Percentiles rank a stretch among this genome's conserved stretches.
Evolutionary conservation across 1,140 invertebrate species (phyloP).

Genomic region (Oncopodura yosiiana): DNA sequence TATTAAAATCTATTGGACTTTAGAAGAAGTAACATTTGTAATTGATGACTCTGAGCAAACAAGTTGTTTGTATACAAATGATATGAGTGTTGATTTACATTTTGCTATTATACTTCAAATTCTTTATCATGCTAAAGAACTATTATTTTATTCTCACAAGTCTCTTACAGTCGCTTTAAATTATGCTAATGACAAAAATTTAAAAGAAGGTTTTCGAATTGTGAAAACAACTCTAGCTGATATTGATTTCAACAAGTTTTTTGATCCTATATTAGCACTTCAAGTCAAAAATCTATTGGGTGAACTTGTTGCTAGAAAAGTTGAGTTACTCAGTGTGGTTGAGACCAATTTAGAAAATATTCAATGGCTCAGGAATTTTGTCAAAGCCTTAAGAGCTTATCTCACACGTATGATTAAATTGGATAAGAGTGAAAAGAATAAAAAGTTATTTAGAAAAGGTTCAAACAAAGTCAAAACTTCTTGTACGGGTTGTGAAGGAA

Average conservation of each 20-base stretch:
- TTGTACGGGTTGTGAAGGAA: no score
- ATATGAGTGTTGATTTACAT: not conserved
- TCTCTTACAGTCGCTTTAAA: not conserved
- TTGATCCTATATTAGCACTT: constrained; percentile 3
- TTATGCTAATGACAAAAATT: not conserved
- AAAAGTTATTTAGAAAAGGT: no score
- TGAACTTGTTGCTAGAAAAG: constrained; percentile 6
- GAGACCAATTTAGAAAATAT: not conserved
- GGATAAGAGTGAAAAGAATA: no score
- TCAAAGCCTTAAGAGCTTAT: no score
- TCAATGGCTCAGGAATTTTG: not conserved
- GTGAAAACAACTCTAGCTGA: not conserved
- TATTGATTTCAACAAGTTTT: not conserved
- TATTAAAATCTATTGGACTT: not conserved
- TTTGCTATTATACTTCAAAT: not conserved
- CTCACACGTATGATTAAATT: no score
- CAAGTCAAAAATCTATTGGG: constrained; percentile 8
- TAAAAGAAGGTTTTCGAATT: not conserved
- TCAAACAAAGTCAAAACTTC: no score
- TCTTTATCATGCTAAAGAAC: not conserved
- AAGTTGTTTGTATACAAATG: not conserved
- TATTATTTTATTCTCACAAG: not conserved
- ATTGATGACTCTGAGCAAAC: not conserved
- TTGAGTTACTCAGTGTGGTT: constrained; percentile 3
- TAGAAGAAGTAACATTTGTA: not conserved